Percentiles rank a stretch among this genome's conserved stretches.
Evolutionary conservation across 2,888 invertebrate genomes (phyloP).

Genomic region (Troides oblongomaculatus): DNA sequence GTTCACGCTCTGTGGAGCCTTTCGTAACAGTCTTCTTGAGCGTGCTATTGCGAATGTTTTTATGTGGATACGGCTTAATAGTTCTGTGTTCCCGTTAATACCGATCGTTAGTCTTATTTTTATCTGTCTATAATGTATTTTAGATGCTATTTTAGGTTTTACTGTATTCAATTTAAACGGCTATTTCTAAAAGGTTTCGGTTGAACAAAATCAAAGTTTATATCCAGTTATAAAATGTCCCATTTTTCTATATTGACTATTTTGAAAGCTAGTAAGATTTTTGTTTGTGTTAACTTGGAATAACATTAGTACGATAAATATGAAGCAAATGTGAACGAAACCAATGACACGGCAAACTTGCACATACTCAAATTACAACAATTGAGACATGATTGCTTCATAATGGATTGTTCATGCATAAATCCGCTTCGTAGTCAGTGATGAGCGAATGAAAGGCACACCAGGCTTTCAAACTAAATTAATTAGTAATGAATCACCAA

Average conservation of each 20-base stretch:
- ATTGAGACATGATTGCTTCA: constrained; percentile 28
- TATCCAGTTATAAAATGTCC: no score
- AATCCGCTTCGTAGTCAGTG: constrained; percentile 7
- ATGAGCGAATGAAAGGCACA: constrained; percentile 12
- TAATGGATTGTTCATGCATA: constrained; percentile 27
- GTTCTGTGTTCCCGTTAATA: constrained; percentile 50
- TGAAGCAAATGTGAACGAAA: constrained; percentile 16
- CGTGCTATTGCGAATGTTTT: constrained; percentile 77
- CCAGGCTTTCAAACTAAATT: constrained; percentile 6
- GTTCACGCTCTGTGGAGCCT: constrained; percentile 74
- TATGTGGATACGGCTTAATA: constrained; percentile 62
- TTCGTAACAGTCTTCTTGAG: constrained; percentile 73
- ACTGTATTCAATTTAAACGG: not conserved
- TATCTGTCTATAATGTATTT: constrained; percentile 8
- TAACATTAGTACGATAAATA: constrained; percentile 1
- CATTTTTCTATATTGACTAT: not conserved
- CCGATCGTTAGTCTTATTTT: constrained; percentile 23
- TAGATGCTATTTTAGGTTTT: not conserved
- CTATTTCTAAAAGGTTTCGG: no score
- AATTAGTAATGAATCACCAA: constrained; percentile 20
- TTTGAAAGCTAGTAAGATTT: not conserved
- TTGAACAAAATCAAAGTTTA: no score
- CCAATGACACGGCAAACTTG: constrained; percentile 25
- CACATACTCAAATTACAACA: constrained; percentile 25
- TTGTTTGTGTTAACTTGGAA: not conserved